phyloP scores from a whole-genome alignment of 2,797 vertebrate species.

The Brachymystax lenok region DNA sequence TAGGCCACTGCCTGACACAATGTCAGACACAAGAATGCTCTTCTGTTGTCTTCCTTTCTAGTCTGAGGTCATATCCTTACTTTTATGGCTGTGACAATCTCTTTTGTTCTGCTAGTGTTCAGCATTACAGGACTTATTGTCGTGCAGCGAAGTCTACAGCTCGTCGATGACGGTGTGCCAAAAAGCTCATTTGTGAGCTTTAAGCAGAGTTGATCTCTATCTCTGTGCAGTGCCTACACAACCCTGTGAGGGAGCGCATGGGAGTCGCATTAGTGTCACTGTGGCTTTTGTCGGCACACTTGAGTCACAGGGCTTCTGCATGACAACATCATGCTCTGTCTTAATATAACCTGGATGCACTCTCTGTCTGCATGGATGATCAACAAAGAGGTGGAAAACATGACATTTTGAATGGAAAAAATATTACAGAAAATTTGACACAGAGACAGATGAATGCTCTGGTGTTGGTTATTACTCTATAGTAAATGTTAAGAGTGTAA shows the following conservation, averaged over 20 bases:
- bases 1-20: slow-evolving; percentile 7
- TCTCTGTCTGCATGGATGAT: slow-evolving; percentile 23
- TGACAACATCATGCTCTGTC: slow-evolving; percentile 49
- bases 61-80: slow-evolving; percentile 58
- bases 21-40: slow-evolving; percentile 36
- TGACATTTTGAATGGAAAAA: neutral
- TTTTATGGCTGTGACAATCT: slow-evolving; percentile 34
- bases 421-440: neutral
- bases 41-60: slow-evolving; percentile 45
- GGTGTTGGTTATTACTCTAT: neutral
- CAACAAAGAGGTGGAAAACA: neutral
- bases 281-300: slow-evolving; percentile 76
- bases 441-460: neutral
- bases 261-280: slow-evolving; percentile 62
- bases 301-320: slow-evolving; percentile 83
- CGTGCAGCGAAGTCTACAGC: neutral
- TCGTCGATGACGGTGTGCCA: neutral
- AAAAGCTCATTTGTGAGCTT: neutral
- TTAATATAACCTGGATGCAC: slow-evolving; percentile 47
- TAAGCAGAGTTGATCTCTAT: neutral
- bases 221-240: slow-evolving; percentile 4
- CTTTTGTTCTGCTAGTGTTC: slow-evolving; percentile 48
- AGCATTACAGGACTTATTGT: slow-evolving; percentile 27
- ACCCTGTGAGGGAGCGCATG: slow-evolving; percentile 63
- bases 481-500: neutral